phyloP scores from a whole-genome alignment of 37 sponge, comb jelly and placozoan genomes.

The Geodia barretti region DNA sequence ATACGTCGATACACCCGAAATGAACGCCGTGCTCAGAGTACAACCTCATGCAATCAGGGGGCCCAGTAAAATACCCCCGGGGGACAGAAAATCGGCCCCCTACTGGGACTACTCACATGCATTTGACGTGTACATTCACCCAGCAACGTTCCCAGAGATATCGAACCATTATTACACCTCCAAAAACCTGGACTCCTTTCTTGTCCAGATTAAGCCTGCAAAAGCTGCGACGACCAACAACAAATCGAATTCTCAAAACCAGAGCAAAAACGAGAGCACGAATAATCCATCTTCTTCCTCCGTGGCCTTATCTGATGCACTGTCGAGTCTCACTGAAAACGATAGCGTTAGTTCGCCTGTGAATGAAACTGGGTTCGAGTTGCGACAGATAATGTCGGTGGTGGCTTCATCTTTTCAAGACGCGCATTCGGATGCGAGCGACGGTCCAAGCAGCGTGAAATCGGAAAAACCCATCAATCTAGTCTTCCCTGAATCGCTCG shows the following conservation, averaged over 20 bases:
- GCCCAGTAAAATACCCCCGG: neutral
- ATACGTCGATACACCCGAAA: conserved; percentile 21
- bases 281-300: neutral
- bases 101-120: conserved; percentile 15
- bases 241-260: neutral
- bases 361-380: neutral
- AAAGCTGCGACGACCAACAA: too few species aligned
- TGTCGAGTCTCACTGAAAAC: too few species aligned
- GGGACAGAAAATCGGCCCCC: neutral
- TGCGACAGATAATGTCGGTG: neutral
- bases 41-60: conserved; percentile 34
- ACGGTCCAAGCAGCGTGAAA: neutral
- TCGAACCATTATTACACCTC: conserved; percentile 4
- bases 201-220: conserved; percentile 18
- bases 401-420: neutral
- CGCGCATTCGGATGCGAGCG: neutral
- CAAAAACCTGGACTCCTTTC: neutral
- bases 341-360: neutral
- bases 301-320: neutral
- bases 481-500: neutral
- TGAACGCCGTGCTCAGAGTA: conserved; percentile 50
- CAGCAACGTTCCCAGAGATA: conserved; percentile 59
- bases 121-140: conserved; percentile 68
- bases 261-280: neutral
- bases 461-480: neutral